A percentile compares a stretch with the other conserved stretches of the same genome.
Evolutionary conservation across 92 coral and sea anemone genomes (phyloP).

Genomic region (Palythoa grandiflora): DNA sequence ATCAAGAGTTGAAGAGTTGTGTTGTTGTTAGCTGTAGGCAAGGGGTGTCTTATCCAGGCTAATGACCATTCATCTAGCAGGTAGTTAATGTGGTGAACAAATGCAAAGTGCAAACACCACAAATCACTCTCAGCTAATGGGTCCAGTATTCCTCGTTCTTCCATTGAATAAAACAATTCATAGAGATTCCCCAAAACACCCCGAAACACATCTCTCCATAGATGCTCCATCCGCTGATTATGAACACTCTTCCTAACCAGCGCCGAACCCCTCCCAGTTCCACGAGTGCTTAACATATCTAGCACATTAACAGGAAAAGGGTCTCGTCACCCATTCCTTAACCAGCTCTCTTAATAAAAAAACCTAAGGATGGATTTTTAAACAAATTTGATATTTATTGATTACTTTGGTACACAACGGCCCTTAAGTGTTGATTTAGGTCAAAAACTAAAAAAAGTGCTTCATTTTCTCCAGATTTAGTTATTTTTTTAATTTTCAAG

Average conservation of each 20-base stretch:
- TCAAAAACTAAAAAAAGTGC: too few relatives aligned
- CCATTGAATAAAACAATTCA: conserved; percentile 59
- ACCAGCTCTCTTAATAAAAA: too few relatives aligned
- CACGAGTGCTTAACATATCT: conserved; percentile 41
- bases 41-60: conserved; percentile 31
- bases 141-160: conserved; percentile 57
- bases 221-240: conserved; percentile 43
- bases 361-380: too few relatives aligned
- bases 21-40: background rate
- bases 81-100: conserved; percentile 60
- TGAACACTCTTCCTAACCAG: conserved; percentile 54
- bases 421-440: too few relatives aligned
- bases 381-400: too few relatives aligned
- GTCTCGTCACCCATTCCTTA: too few relatives aligned
- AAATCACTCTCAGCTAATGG: conserved; percentile 59
- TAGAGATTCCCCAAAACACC: conserved; percentile 59
- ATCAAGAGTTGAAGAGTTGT: conserved; percentile 1
- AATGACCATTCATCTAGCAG: conserved; percentile 60
- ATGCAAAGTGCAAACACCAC: conserved; percentile 62
- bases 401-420: too few relatives aligned
- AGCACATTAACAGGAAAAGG: background rate
- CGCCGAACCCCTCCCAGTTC: conserved; percentile 46
- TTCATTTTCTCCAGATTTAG: too few relatives aligned
- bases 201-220: conserved; percentile 66
- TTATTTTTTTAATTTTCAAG: too few relatives aligned